phyloP scores from a whole-genome alignment of 2,797 vertebrate species.

The Erpetoichthys calabaricus region DNA sequence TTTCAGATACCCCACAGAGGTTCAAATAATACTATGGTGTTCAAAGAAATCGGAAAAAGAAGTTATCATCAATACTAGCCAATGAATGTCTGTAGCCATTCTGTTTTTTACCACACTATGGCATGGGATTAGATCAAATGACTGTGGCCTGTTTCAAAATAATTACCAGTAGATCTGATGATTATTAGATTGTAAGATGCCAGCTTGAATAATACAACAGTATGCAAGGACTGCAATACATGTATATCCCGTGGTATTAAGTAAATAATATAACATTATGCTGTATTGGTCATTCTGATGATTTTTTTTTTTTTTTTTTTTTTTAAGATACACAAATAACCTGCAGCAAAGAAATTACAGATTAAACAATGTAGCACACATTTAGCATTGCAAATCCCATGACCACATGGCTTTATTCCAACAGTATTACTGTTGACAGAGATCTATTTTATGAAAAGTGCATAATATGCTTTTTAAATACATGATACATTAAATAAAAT shows the following conservation, averaged over 20 bases:
- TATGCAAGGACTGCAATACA: slow-evolving; percentile 39
- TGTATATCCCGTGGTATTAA: slow-evolving; percentile 7
- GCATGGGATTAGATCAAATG: slow-evolving; percentile 34
- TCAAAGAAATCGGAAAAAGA: slow-evolving; percentile 24
- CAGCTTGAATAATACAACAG: slow-evolving; percentile 26
- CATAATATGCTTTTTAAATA: slow-evolving; percentile 72
- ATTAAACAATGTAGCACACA: no score
- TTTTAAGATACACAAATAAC: no score
- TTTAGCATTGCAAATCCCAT: no score
- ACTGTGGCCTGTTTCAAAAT: slow-evolving; percentile 54
- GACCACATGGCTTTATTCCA: slow-evolving; percentile 30
- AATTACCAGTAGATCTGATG: slow-evolving; percentile 42
- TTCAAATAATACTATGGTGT: slow-evolving; percentile 37
- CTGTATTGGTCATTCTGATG: no score
- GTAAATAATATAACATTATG: not conserved
- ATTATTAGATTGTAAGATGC: slow-evolving; percentile 37
- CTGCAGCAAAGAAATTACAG: no score
- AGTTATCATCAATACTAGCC: slow-evolving; percentile 13
- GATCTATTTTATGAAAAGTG: slow-evolving; percentile 54
- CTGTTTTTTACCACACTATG: slow-evolving; percentile 54
- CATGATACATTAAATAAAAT: slow-evolving; percentile 78
- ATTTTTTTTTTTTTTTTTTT: no score
- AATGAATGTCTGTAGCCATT: slow-evolving; percentile 40
- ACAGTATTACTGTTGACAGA: slow-evolving; percentile 27
- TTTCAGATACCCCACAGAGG: slow-evolving; percentile 23